A percentile compares a stretch with the other conserved stretches of the same genome.
These are phyloP conservation scores for Oikopleura vanhoeffeni DNA, from an alignment of 23 tunicate genomes.

Conservation along the genomic window DNA sequence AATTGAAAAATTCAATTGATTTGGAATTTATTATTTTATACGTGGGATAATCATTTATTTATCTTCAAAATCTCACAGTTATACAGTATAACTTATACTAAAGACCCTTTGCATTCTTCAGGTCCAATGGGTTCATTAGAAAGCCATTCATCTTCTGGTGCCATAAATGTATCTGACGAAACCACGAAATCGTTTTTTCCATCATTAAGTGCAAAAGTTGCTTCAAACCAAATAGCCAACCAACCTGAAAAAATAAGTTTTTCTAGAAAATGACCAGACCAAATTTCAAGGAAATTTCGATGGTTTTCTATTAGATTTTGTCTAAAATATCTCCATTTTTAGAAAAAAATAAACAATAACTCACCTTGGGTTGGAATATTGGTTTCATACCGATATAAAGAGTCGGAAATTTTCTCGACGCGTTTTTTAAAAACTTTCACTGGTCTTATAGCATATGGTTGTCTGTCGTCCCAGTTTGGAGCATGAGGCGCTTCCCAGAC, in stretches of 20 bases:
- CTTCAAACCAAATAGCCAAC: constrained; percentile 6
- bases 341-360: no score
- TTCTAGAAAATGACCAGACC: no score
- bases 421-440: background rate
- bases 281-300: no score
- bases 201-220: background rate
- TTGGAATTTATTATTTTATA: no score
- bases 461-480: background rate
- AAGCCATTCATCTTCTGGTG: background rate
- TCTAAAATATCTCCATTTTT: no score
- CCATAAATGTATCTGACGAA: background rate
- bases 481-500: background rate
- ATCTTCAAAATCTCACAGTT: no score
- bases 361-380: background rate
- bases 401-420: background rate
- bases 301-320: no score
- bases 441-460: background rate
- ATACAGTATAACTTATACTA: no score
- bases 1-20: no score
- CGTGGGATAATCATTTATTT: no score
- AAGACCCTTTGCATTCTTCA: background rate
- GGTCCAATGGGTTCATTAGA: background rate
- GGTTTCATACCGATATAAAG: background rate
- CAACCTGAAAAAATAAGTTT: no score
- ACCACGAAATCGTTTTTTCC: background rate